Conservation (phyloP, 2,113 vertebrate genomes). For the Nothoprocta pentlandii region DNA sequence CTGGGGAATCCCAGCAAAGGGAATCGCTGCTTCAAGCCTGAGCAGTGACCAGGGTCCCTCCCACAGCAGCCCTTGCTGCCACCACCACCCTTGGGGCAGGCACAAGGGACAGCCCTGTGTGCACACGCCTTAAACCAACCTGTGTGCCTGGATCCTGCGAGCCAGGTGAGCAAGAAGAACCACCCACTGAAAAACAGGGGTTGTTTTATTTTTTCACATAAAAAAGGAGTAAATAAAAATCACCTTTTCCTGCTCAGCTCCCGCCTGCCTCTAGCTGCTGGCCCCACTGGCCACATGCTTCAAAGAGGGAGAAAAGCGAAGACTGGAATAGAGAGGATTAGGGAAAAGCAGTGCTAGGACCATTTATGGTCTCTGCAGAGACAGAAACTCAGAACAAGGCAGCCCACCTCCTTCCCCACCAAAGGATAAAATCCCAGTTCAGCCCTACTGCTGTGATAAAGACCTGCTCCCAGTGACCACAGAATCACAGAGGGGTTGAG, state of each 20-base stretch:
- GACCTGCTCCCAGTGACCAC: not conserved
- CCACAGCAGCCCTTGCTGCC: not conserved
- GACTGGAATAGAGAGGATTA: too few species aligned
- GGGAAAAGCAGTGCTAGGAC: not conserved
- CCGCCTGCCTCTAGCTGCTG: not conserved
- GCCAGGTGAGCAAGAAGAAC: not conserved
- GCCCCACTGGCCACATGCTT: not conserved
- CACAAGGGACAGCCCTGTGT: not conserved
- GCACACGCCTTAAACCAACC: fast-evolving
- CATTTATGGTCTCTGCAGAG: not conserved
- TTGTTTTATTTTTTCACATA: conserved; percentile 36
- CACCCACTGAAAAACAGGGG: not conserved
- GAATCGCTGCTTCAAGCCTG: not conserved
- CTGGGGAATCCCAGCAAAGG: not conserved
- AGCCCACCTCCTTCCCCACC: not conserved
- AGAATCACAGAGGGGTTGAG: too few species aligned
- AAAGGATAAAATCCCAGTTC: not conserved
- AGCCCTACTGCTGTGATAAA: not conserved
- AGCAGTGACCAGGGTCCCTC: not conserved
- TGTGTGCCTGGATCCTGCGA: not conserved
- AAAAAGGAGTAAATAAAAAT: conserved; percentile 45
- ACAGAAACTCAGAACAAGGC: not conserved
- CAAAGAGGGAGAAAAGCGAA: not conserved
- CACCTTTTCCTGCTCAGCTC: not conserved
- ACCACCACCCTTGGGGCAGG: not conserved